A percentile compares a stretch with the other conserved stretches of the same genome.
Conservation (phyloP, 1,140 invertebrate species). For the Ladona fulva region DNA sequence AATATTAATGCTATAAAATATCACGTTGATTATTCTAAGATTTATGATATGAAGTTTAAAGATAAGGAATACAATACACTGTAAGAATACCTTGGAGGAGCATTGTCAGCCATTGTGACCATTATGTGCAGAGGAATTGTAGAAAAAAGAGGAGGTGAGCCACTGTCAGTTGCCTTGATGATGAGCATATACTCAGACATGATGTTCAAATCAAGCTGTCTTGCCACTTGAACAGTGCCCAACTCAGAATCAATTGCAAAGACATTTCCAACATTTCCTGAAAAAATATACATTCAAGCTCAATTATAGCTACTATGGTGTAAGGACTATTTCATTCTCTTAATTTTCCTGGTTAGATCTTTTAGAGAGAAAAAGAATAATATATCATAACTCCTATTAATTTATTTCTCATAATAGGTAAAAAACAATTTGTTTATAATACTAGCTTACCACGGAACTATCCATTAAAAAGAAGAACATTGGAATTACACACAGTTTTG, state of each 20-base stretch:
- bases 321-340: neutral
- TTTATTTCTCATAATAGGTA: too few relatives aligned
- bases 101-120: conserved; percentile 80
- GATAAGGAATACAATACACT: too few relatives aligned
- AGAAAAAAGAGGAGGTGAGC: conserved; percentile 59
- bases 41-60: too few relatives aligned
- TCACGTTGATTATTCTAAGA: too few relatives aligned
- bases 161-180: conserved; percentile 73
- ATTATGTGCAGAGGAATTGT: conserved; percentile 76
- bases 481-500: too few relatives aligned
- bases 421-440: too few relatives aligned
- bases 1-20: too few relatives aligned
- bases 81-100: conserved; percentile 62
- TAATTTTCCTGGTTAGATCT: conserved; percentile 1
- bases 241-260: conserved; percentile 69
- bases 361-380: too few relatives aligned
- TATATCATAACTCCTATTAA: too few relatives aligned
- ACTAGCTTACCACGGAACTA: too few relatives aligned
- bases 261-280: conserved; percentile 73
- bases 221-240: conserved; percentile 64
- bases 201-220: conserved; percentile 59
- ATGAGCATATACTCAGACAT: conserved; percentile 68
- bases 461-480: too few relatives aligned
- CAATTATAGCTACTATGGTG: too few relatives aligned
- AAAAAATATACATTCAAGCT: conserved; percentile 9